Evolutionary conservation across 2,797 vertebrate genomes (phyloP), one percentile per base, ranked within the genome.

Genomic region (Chelidonichthys spinosus): DNA sequence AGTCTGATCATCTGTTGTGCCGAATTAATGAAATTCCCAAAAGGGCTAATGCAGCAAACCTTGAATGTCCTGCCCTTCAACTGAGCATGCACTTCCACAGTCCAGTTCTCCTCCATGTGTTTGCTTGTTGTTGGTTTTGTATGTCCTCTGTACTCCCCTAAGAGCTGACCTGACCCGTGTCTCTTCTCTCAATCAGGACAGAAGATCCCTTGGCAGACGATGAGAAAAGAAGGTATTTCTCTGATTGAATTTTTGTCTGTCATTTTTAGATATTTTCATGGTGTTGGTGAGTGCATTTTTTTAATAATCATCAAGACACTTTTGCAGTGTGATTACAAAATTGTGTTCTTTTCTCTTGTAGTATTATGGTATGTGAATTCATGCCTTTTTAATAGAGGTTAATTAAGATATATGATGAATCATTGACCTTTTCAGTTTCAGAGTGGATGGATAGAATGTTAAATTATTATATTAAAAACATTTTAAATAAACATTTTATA

Each of bases 201-300:
- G 97, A 97, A 92, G 97, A 97, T 74, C 94, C 94, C 0, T 82
- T 91, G 33, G 95, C 93, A 77, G 97, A 98, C 75, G 97, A 98
- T 84, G 97, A 98, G 91, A 98, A 97, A 94, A 95, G 96, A 92
- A 95, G 96, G 97, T 97, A 76, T 89, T 53, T 58, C 13, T 2
- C 11, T 25, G 2, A 36, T 56, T 7, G 43, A 5, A 17, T 49
- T 13, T 35, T 13, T 84, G 60, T 40, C 25, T 70, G 33, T n/a
- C 4, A 4, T 18, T 47, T 14, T 25, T n/a, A 8, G 1, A 25
- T 25, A 25, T 53, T 36, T 43, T 15, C 53, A 2, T 37, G 14
- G 11, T 56, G 5, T 14, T 14, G 7, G 10, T 43, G 8, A 6
- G 17, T 49, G 10, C 15, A 36, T 63, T 18, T 47, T 7, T 35